phyloP scores from a whole-genome alignment of 1,140 invertebrate genomes.

The Gyrodactylus salaris region DNA sequence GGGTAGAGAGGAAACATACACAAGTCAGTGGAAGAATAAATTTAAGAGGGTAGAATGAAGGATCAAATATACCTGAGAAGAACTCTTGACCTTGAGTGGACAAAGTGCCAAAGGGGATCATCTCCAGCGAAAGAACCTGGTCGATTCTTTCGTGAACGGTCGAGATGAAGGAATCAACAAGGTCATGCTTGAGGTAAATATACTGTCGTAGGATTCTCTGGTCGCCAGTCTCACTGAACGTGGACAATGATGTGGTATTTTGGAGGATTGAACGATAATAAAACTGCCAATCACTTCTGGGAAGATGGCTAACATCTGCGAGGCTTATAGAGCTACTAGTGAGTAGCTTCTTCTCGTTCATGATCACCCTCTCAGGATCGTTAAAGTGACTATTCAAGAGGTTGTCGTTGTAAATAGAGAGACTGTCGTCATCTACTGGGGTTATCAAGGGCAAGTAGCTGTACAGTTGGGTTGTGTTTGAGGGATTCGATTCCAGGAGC shows the following conservation, averaged over 20 bases:
- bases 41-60: no score
- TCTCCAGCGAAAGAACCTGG: background rate
- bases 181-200: background rate
- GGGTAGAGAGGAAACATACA: no score
- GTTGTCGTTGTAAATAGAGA: background rate
- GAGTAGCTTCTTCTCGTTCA: background rate
- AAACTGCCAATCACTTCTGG: background rate
- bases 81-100: background rate
- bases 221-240: background rate
- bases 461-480: background rate
- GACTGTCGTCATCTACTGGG: background rate
- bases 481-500: no score
- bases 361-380: background rate
- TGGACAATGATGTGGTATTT: background rate
- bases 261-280: background rate
- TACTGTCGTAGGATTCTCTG: background rate
- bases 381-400: background rate
- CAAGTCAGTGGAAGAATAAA: no score
- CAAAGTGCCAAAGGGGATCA: background rate
- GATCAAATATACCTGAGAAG: background rate
- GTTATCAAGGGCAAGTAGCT: background rate
- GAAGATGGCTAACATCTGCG: background rate
- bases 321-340: no score
- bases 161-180: background rate
- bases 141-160: background rate